Base-by-base conservation (phyloP, 2,888 invertebrate species). In the Diaperis boleti region DNA sequence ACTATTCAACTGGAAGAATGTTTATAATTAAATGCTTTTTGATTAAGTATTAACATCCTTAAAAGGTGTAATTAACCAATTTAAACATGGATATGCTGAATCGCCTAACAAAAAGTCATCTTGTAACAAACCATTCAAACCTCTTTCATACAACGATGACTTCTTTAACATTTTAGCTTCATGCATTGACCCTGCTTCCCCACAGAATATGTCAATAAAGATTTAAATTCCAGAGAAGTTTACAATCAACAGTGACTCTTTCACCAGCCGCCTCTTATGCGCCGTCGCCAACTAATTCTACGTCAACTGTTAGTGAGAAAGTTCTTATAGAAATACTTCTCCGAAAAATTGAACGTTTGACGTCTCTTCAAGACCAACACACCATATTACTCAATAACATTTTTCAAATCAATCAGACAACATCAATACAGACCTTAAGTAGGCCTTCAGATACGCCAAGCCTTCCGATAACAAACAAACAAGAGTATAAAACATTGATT, bases 131-230 rank as follows among this genome's bases (percentile, higher is more conserved):
- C 61, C 61, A 55, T 55, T 60, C 1, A n/a, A 22, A 11, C 31
- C 42, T 20, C 33, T 55, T 33, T 42, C 44, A 37, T 60, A 60
- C 1, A 60, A 14, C 8, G 54, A 54, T 10, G 61, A 60, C 10
- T 55, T 42, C 15, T 55, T 60, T 6, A 60, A 31, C 13, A 60
- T 2, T 35, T 54, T 26, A 7, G 54, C 54, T 35, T 60, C 61
- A 20, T 55, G 61, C 11, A 60, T 55, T 2, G 54, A 44, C 15
- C 61, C 61, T 17, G 61, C 61, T 29, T 52, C 50, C 17, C 59
- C 59, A 39, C 41, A n/a, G n/a, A n/a, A n/a, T n/a, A n/a, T n/a
- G n/a, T n/a, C n/a, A n/a, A n/a, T n/a, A n/a, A n/a, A n/a, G n/a
- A n/a, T n/a, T n/a, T n/a, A n/a, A n/a, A n/a, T n/a, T n/a, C n/a